A percentile compares a stretch with the other conserved stretches of the same genome.
phyloP scores from a whole-genome alignment of 1,140 invertebrate species.

The Eufriesea mexicana region DNA sequence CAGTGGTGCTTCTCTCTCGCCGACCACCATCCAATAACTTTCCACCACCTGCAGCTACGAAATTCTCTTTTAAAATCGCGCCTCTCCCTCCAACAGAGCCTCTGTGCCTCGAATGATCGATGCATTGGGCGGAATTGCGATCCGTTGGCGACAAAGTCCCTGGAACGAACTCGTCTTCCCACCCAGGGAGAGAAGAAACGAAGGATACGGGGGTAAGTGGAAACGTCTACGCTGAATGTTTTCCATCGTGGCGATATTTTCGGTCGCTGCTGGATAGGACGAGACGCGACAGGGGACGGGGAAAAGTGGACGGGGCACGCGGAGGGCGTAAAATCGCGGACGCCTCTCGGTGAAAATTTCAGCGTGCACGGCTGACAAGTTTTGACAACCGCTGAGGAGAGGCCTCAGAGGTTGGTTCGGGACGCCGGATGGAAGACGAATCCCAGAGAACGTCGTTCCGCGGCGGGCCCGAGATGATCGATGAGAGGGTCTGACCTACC shows the following conservation, averaged over 20 bases:
- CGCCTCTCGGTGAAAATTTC: slow-evolving; percentile 6
- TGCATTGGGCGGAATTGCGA: too few relatives aligned
- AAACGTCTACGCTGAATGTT: too few relatives aligned
- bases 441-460: slow-evolving; percentile 70
- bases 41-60: too few relatives aligned
- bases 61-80: too few relatives aligned
- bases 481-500: slow-evolving; percentile 78
- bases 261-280: neutral
- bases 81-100: too few relatives aligned
- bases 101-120: too few relatives aligned
- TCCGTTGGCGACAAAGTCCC: too few relatives aligned
- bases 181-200: too few relatives aligned
- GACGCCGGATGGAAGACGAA: slow-evolving; percentile 67
- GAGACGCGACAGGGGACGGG: too few relatives aligned
- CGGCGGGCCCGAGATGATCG: slow-evolving; percentile 77
- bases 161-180: too few relatives aligned
- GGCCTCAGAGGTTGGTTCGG: slow-evolving; percentile 48
- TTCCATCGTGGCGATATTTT: too few relatives aligned
- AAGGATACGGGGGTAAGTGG: too few relatives aligned
- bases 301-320: neutral
- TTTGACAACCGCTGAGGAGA: slow-evolving; percentile 68
- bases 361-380: slow-evolving; percentile 24
- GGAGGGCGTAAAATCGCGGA: neutral
- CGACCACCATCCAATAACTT: neutral
- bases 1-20: slow-evolving; percentile 65